Percentiles rank a stretch among this genome's conserved stretches.
Evolutionary conservation across 2,888 invertebrate species (phyloP).

Genomic region (Phlogophora meticulosa): DNA sequence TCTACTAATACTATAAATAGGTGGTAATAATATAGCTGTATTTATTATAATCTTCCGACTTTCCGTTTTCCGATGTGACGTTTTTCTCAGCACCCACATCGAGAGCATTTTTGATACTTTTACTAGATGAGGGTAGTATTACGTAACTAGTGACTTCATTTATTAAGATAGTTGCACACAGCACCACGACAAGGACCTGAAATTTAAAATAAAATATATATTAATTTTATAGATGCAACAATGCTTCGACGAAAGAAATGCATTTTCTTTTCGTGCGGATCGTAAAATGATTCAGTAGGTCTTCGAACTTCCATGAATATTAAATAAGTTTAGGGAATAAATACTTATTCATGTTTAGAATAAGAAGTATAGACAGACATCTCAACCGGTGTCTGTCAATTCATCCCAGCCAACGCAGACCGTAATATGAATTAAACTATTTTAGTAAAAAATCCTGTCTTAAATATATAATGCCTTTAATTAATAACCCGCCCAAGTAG

Average conservation of each 20-base stretch:
- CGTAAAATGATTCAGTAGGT: not conserved
- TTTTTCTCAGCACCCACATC: conserved; percentile 18
- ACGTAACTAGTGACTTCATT: conserved; percentile 39
- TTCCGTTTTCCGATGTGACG: conserved; percentile 25
- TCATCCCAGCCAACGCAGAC: too few species aligned
- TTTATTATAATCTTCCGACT: conserved; percentile 85
- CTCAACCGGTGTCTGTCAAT: too few species aligned
- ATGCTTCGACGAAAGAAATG: not conserved
- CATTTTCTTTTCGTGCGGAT: not conserved
- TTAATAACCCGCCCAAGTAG: too few species aligned
- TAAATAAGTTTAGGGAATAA: too few species aligned
- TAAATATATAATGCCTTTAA: too few species aligned
- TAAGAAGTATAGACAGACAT: too few species aligned
- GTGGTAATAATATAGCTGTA: conserved; percentile 87
- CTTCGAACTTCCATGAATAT: too few species aligned
- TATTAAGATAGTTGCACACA: conserved; percentile 45
- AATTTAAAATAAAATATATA: conserved; percentile 39
- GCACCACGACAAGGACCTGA: conserved; percentile 58
- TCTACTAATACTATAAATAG: conserved; percentile 75
- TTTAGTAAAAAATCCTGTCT: too few species aligned
- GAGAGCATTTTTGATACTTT: conserved; percentile 25
- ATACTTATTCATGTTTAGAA: too few species aligned
- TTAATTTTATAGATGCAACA: not conserved
- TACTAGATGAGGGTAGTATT: conserved; percentile 38
- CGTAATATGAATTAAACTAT: too few species aligned